Evolutionary conservation across 2,113 vertebrate species (phyloP), one percentile per base, ranked within the genome.

Genomic region (Phalacrocorax pelagicus): DNA sequence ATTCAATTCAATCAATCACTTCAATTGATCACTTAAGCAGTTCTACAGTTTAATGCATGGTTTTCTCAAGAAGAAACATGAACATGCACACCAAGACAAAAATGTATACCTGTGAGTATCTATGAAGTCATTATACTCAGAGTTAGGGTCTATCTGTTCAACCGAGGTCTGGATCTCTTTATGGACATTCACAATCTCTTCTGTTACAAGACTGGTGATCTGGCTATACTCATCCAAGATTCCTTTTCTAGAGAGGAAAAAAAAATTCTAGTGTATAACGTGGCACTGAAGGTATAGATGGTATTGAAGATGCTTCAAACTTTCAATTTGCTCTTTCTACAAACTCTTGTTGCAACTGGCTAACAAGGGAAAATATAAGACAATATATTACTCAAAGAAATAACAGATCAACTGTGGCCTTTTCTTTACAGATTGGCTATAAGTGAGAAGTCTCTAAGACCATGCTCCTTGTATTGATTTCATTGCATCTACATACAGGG

Each of bases 141-240:
- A 98, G 57, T 98, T 96, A 24, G 99, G 99, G 86, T 99, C 99
- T 87, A 99, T 99, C 96, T 99, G 98, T 94, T 99, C 98, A 67
- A 99, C 98, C 0, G 99, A 99, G 4, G 98, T 98, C 23, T 99
- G 98, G 81, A 99, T 99, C 93, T 99, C 99, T 94, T 99, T 99
- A 94, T 99, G 99, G 26, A 99, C 98, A 79, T 98, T 99, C 11
- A 99, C 99, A 23, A 99, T 99, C 96, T 99, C 99, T 79, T 99
- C 99, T 20, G 99, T 99, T 93, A 99, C 98, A 84, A 99, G 98
- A 84, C 99, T 99, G 95, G 99, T 99, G 97, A 99, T 99, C 95
- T 99, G 99, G 52, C 99, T 99, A 85, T 99, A 99, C 95, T 99
- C 99, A 98, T 99, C 98, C 97, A 99, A 98, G 93, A 99, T 99